Base-by-base conservation (phyloP, 1,140 invertebrate genomes). In the Cephus cinctus region DNA sequence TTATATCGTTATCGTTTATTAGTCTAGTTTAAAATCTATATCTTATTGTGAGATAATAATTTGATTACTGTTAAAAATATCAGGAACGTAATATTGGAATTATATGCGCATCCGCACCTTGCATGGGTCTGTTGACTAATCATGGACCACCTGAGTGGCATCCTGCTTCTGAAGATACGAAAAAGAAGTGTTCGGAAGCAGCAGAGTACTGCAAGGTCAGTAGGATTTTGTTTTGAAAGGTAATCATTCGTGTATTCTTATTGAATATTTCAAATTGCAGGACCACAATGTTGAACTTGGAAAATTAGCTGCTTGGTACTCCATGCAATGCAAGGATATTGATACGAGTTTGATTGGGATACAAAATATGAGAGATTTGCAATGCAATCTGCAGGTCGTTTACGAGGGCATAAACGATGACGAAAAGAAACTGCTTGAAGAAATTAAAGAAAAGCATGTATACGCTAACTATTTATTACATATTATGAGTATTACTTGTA, bases 81-180 rank as follows among this genome's bases (percentile, higher is more conserved):
- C 61, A 93, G 86, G 72, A 76, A 32, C 80, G 82, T 54, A 80
- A 84, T 43, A 63, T 96, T 8, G 93, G 88, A 16, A 76, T 96
- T 12, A 85, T 96, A 16, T 92, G 90, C 75, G 92, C 92, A 2
- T 83, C 90, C 0, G 78, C 84, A 2, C 83, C 88, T 14, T 85
- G 82, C 2, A 87, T 95, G 88, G 90, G 92, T 6, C 75, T 96
- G 9, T 76, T 96, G 14, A 87, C 89, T 6, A 87, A 85, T 69
- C 62, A 65, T 25, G 90, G 88, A 0, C 86, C 91, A 1, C 87
- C 83, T 45, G 49, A 60, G 1, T 97, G 94, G 94, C 94, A 97
- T 78, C 89, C 90, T 14, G 90, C 89, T 2, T 68, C 67, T 5
- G 71, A 84, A 4, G 69, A 86, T 15, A 80, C 87, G 1, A 92